phyloP scores from a whole-genome alignment of 2,797 vertebrate genomes.

The Hyperoplus lanceolatus region DNA sequence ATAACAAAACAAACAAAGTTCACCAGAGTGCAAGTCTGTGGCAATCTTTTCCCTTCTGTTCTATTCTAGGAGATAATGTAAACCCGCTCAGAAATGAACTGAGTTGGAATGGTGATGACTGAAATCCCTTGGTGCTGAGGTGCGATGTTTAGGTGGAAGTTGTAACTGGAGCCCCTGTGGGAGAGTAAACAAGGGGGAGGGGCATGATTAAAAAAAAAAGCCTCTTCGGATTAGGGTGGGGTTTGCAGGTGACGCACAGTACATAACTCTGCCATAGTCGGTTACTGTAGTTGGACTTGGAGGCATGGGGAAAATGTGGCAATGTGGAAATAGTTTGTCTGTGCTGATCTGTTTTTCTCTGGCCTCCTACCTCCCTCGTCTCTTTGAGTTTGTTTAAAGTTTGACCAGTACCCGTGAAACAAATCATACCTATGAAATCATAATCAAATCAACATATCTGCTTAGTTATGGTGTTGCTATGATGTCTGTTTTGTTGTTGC shows the following conservation, averaged over 20 bases:
- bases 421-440: neutral
- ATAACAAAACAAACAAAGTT: neutral
- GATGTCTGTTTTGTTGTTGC: conserved; percentile 35
- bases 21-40: neutral
- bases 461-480: conserved; percentile 43
- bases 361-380: conserved; percentile 8
- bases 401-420: conserved; percentile 51
- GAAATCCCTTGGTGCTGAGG: conserved; percentile 55
- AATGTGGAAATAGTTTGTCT: conserved; percentile 59
- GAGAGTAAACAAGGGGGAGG: conserved; percentile 49
- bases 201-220: conserved; percentile 70
- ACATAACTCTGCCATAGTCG: conserved; percentile 42
- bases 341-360: conserved; percentile 31
- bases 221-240: conserved; percentile 54
- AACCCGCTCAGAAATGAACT: conserved; percentile 40
- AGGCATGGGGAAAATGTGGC: conserved; percentile 3
- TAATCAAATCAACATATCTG: conserved; percentile 7
- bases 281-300: conserved; percentile 36
- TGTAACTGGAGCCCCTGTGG: conserved; percentile 62
- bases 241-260: conserved; percentile 65
- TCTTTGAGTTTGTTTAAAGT: conserved; percentile 37
- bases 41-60: neutral
- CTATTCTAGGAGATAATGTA: conserved; percentile 59
- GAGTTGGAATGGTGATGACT: conserved; percentile 39
- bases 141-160: conserved; percentile 47